Percentiles rank a stretch among this genome's conserved stretches.
These are phyloP conservation scores for Onthophagus taurus DNA, from an alignment of 1,140 invertebrate genomes.

Conservation along the genomic window DNA sequence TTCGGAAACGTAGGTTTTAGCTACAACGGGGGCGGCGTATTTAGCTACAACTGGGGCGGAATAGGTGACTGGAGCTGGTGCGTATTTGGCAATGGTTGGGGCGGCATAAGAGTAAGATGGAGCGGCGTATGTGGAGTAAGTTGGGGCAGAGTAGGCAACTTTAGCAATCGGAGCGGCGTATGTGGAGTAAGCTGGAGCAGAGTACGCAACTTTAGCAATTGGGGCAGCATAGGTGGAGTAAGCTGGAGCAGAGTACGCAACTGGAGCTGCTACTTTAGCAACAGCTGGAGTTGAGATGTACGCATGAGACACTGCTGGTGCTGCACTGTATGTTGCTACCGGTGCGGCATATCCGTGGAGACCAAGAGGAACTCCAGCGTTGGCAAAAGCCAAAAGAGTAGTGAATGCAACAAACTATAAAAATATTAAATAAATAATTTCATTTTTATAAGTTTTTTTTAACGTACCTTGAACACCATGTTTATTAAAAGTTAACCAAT, in stretches of 20 bases:
- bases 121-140: conserved; percentile 30
- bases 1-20: conserved; percentile 32
- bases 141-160: conserved; percentile 15
- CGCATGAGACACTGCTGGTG: conserved; percentile 12
- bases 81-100: conserved; percentile 16
- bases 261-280: conserved; percentile 21
- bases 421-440: too few relatives aligned
- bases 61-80: conserved; percentile 27
- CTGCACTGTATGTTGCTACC: conserved; percentile 11
- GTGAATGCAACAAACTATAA: conserved; percentile 31
- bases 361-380: conserved; percentile 23
- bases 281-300: conserved; percentile 9
- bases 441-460: too few relatives aligned
- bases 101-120: conserved; percentile 12
- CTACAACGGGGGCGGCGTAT: conserved; percentile 22
- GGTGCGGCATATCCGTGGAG: conserved; percentile 1
- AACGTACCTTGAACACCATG: too few relatives aligned
- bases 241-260: conserved; percentile 20
- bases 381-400: conserved; percentile 27
- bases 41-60: conserved; percentile 15
- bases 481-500: too few relatives aligned
- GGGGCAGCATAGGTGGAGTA: conserved; percentile 21
- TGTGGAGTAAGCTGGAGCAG: conserved; percentile 39
- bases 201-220: conserved; percentile 19
- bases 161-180: conserved; percentile 30